Conservation (phyloP, 2,797 vertebrate genomes). For the Rhabdomys pumilio region DNA sequence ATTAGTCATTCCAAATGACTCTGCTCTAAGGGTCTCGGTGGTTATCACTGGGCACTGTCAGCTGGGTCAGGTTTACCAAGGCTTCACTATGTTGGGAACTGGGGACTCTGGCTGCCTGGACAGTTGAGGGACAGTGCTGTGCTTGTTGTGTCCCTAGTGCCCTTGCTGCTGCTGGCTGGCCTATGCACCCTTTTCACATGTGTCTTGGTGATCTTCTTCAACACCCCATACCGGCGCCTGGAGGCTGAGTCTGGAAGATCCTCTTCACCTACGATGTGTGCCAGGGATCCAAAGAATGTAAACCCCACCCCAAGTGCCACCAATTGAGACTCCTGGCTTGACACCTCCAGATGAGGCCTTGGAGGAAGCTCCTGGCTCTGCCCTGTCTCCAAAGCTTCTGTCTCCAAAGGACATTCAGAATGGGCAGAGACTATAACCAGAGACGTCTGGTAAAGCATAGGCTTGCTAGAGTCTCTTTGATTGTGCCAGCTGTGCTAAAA, state of each 20-base stretch:
- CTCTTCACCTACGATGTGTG: not conserved
- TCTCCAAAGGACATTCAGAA: not conserved
- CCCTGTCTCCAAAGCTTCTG: too few relatives aligned
- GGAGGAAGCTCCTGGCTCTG: not conserved
- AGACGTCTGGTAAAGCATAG: not conserved
- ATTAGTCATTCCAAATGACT: not conserved
- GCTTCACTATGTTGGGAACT: not conserved
- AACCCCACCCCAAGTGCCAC: accelerated
- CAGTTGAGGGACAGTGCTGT: not conserved
- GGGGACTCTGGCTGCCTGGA: too few relatives aligned
- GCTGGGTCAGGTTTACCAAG: not conserved
- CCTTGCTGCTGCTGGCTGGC: slow-evolving; percentile 93
- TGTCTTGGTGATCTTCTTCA: slow-evolving; percentile 92
- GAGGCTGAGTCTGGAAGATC: slow-evolving; percentile 87
- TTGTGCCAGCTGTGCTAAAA: not conserved
- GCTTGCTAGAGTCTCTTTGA: not conserved
- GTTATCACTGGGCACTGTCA: not conserved
- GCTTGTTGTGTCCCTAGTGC: slow-evolving; percentile 86
- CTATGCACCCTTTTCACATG: slow-evolving; percentile 90
- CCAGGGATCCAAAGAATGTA: accelerated
- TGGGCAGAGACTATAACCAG: not conserved
- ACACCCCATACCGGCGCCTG: slow-evolving; percentile 92
- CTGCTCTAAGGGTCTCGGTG: not conserved
- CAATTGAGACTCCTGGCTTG: not conserved
- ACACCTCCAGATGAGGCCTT: not conserved